phyloP scores from a whole-genome alignment of 2,797 vertebrate genomes.

The Lacerta agilis region DNA sequence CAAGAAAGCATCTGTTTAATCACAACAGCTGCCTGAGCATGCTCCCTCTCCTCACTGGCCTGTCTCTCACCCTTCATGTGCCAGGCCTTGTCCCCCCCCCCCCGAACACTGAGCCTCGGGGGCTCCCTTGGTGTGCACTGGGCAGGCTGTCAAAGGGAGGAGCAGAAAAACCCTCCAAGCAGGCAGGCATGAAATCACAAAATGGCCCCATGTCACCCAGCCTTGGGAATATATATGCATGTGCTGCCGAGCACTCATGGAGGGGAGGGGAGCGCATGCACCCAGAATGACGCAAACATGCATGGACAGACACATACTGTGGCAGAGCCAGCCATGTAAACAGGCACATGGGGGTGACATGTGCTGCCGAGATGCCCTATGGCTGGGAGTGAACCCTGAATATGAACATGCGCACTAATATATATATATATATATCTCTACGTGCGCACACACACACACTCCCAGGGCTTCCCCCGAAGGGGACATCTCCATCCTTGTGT shows the following conservation, averaged over 20 bases:
- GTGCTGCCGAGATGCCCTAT: slow-evolving; percentile 49
- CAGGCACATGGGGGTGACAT: slow-evolving; percentile 69
- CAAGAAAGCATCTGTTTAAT: not conserved
- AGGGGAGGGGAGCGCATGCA: not conserved
- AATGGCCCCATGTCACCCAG: not conserved
- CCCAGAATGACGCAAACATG: slow-evolving; percentile 56
- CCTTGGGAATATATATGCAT: not conserved
- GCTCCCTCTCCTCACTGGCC: not conserved
- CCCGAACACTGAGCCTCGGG: not conserved
- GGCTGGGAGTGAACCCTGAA: slow-evolving; percentile 43
- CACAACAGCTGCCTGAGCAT: not conserved
- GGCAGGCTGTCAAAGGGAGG: slow-evolving; percentile 9
- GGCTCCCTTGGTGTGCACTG: not conserved
- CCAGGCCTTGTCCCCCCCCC: not conserved
- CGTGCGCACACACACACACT: not conserved
- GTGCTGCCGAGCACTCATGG: not conserved
- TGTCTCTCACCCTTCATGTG: not conserved
- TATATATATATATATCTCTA: not conserved
- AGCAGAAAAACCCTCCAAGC: not conserved
- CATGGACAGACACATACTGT: slow-evolving; percentile 46
- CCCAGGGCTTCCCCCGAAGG: slow-evolving; percentile 5
- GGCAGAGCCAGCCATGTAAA: slow-evolving; percentile 38
- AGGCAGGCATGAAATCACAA: not conserved
- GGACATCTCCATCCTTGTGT: slow-evolving; percentile 32
- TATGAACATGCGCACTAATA: not conserved